A percentile compares a stretch with the other conserved stretches of the same genome.
These are phyloP conservation scores for Paramisgurnus dabryanus DNA, from an alignment of 2,113 vertebrate genomes.

Conservation along the genomic window DNA sequence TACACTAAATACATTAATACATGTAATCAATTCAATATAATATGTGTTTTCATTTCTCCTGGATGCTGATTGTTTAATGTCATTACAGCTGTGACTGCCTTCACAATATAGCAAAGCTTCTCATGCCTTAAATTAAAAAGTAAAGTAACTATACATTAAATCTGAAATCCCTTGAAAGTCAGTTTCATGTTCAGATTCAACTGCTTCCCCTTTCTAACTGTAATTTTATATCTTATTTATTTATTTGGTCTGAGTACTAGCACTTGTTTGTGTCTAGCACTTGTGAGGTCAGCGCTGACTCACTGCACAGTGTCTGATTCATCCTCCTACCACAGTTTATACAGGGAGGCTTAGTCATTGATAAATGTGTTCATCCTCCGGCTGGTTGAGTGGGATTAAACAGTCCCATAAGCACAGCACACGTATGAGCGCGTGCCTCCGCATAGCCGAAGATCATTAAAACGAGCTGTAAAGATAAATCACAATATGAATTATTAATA, in stretches of 20 bases:
- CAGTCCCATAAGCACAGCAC: background rate
- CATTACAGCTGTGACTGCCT: too few species aligned
- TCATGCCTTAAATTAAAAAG: too few species aligned
- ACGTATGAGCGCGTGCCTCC: background rate
- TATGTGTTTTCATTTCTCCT: too few species aligned
- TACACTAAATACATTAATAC: too few species aligned
- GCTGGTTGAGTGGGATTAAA: slow-evolving; percentile 22
- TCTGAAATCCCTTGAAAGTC: too few species aligned
- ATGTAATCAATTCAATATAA: too few species aligned
- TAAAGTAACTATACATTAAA: too few species aligned
- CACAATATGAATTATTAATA: background rate
- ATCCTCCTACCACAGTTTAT: slow-evolving; percentile 3
- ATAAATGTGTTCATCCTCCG: background rate
- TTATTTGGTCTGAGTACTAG: background rate
- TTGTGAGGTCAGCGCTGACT: slow-evolving; percentile 13
- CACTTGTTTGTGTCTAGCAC: background rate
- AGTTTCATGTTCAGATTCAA: too few species aligned
- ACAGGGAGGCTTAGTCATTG: slow-evolving; percentile 5
- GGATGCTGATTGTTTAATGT: too few species aligned
- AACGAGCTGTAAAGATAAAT: background rate
- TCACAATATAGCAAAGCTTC: too few species aligned
- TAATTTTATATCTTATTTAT: background rate
- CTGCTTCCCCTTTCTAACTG: too few species aligned
- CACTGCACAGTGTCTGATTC: background rate
- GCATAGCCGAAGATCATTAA: background rate